Evolutionary conservation across 2,797 vertebrate species (phyloP).

Genomic region (Hypotaenidia okinawae): DNA sequence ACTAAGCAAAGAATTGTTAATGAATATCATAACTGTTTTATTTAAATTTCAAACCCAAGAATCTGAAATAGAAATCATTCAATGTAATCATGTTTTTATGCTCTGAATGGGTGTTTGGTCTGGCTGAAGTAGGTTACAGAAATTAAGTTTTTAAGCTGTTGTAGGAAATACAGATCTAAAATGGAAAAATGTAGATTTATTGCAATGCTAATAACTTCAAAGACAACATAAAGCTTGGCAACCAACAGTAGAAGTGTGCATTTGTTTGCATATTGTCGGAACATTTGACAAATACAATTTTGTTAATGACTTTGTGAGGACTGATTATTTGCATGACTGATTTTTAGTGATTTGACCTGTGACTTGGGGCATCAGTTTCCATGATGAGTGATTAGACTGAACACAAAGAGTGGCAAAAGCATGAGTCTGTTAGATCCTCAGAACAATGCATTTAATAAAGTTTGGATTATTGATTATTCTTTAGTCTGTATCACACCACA

Average conservation of each 20-base stretch:
- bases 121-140: neutral
- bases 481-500: neutral
- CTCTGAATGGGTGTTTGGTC: neutral
- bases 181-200: neutral
- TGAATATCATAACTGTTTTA: neutral
- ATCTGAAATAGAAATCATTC: neutral
- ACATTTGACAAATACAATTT: neutral
- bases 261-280: neutral
- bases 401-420: neutral
- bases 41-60: neutral
- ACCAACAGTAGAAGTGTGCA: fast-evolving
- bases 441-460: neutral
- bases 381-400: neutral
- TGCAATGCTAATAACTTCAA: neutral
- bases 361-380: neutral
- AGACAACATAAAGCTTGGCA: neutral
- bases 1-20: neutral
- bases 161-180: neutral
- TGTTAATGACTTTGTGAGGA: neutral
- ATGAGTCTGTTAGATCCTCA: neutral
- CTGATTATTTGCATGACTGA: neutral
- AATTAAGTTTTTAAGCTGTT: neutral
- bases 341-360: neutral
- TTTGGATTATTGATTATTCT: neutral
- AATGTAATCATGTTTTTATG: neutral